phyloP scores from a whole-genome alignment of 2,113 vertebrate genomes.

The Sigmodon hispidus region DNA sequence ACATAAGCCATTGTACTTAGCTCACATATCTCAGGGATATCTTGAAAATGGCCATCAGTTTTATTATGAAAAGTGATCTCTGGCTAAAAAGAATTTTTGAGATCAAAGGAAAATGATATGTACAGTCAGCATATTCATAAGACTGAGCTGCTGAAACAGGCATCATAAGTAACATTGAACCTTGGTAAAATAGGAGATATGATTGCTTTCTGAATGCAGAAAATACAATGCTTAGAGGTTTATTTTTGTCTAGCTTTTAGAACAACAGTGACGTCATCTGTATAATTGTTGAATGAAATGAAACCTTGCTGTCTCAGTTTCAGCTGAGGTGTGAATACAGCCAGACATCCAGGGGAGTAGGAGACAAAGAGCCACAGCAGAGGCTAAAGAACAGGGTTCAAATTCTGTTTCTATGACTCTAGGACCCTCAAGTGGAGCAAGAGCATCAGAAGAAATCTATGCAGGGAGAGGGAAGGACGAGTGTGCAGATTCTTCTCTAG shows the following conservation, averaged over 20 bases:
- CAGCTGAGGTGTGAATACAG: neutral
- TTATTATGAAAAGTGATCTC: slow-evolving; percentile 37
- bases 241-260: neutral
- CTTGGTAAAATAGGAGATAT: slow-evolving; percentile 6
- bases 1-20: neutral
- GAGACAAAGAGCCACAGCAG: neutral
- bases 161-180: slow-evolving; percentile 22
- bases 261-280: no score
- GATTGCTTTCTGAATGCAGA: neutral
- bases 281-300: neutral
- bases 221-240: neutral
- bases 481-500: slow-evolving; percentile 26
- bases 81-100: slow-evolving; percentile 21
- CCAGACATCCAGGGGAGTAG: neutral
- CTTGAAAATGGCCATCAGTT: slow-evolving; percentile 12
- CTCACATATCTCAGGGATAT: slow-evolving; percentile 7
- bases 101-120: slow-evolving; percentile 50
- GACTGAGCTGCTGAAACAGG: slow-evolving; percentile 32
- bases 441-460: neutral
- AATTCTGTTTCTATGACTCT: neutral
- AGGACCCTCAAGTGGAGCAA: neutral
- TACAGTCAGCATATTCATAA: neutral
- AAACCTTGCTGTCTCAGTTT: neutral
- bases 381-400: neutral
- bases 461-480: neutral